Base-by-base conservation (phyloP, 2,797 vertebrate genomes). In the Spondyliosoma cantharus region DNA sequence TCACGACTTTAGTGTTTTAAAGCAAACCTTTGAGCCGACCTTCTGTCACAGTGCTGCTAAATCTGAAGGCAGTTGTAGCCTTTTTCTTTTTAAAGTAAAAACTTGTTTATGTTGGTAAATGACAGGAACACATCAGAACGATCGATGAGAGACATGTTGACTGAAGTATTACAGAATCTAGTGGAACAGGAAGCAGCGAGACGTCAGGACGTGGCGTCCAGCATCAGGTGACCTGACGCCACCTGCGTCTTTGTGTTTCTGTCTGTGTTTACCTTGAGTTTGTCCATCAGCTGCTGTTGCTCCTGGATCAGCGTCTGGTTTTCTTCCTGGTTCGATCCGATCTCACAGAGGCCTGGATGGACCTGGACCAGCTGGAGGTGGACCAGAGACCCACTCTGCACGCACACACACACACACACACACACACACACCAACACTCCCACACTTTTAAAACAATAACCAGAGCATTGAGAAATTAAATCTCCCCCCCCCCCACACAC, bases 271-370 rank as follows among this genome's bases (percentile, higher is more conserved):
- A 98, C 97, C 96, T 97, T 96, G 56, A 99, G 96, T 73, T 96
- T 97, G 61, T 89, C 86, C 72, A 97, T 91, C 57, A 98, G 96
- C 71, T 96, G 92, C 86, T 95, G 94, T 25, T 97, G 97, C 65
- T 97, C 97, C 52, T 93, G 91, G 43, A 97, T 90, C 50, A 98
- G 92, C 13, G 93, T 95, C 88, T 92, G 95, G 70, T 95, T 95
- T 78, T 98, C 96, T 48, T 97, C 95, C 87, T 95, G 95, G 93
- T 94, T 96, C 59, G 91, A 95, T 53, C 97, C 97, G 32, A 97
- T 96, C 94, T 97, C 97, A 87, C 97, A 91, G 79, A 98, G 95
- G 87, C 96, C 96, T n/a, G 97, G 97, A 22, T 93, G 90, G n/a
- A 96, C 95, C 89, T 97, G 97, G 43, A 95, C 94, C 86, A 98